Evolutionary conservation across 2,113 vertebrate species (phyloP).

Genomic region (Notothenia rossii): DNA sequence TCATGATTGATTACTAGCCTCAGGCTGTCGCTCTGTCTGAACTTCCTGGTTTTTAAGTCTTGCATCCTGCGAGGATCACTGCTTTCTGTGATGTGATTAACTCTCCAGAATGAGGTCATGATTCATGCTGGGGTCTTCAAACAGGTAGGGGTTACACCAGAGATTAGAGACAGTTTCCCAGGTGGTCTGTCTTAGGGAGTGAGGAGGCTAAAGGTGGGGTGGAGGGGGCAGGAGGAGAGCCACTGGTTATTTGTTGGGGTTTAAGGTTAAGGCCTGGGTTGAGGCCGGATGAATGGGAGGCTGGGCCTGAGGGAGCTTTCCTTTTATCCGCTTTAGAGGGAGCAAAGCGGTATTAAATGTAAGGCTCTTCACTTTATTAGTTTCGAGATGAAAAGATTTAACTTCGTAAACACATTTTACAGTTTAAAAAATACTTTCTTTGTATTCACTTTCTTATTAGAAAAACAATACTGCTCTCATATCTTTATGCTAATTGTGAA

Average conservation of each 20-base stretch:
- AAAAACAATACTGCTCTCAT: background rate
- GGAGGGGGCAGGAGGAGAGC: background rate
- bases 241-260: constrained; percentile 20
- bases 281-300: background rate
- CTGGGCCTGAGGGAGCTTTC: background rate
- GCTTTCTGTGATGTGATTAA: constrained; percentile 73
- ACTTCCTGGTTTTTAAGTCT: constrained; percentile 77
- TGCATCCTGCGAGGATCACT: constrained; percentile 68
- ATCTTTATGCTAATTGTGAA: background rate
- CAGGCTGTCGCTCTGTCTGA: constrained; percentile 63
- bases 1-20: constrained; percentile 77
- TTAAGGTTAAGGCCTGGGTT: constrained; percentile 35
- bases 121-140: constrained; percentile 58
- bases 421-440: background rate
- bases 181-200: constrained; percentile 48
- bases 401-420: background rate
- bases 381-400: constrained; percentile 2
- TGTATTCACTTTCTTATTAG: background rate
- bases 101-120: constrained; percentile 63
- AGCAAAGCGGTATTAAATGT: background rate
- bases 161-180: constrained; percentile 49
- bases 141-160: constrained; percentile 40
- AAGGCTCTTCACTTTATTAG: background rate
- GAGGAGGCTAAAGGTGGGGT: constrained; percentile 10
- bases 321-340: background rate